Conservation (phyloP, 35 echinoderm and acorn worm species). For the Heliocidaris tuberculata region DNA sequence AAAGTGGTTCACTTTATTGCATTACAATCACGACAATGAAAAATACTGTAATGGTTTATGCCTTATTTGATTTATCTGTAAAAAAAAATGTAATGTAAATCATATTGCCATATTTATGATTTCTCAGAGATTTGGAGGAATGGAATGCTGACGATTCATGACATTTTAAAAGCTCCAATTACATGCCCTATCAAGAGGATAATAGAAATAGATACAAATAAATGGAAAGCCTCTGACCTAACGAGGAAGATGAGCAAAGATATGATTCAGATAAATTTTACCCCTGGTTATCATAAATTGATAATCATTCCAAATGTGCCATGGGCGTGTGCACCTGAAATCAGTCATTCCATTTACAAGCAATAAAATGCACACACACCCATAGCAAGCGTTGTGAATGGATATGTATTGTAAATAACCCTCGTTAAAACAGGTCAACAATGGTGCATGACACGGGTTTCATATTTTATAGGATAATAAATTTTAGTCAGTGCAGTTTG, state of each 20-base stretch:
- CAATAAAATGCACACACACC: conserved; percentile 8
- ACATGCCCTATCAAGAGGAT: no score
- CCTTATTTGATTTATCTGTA: no score
- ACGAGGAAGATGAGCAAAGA: neutral
- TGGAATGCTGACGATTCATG: no score
- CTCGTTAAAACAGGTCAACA: neutral
- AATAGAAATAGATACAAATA: neutral
- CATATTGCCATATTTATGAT: no score
- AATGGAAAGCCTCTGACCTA: neutral
- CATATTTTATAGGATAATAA: neutral
- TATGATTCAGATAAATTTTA: neutral
- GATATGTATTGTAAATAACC: neutral
- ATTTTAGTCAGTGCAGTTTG: neutral
- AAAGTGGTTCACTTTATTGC: no score
- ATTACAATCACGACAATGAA: no score
- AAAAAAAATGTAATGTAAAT: no score
- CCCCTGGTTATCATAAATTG: neutral
- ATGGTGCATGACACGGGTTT: neutral
- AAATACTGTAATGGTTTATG: no score
- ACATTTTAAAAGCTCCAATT: no score
- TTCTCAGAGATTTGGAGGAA: no score
- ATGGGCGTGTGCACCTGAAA: neutral
- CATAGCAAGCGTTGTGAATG: neutral
- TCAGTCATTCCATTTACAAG: neutral
- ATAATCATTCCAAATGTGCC: neutral